Evolutionary conservation across 1,140 invertebrate genomes (phyloP).

Genomic region (Anoplophora glabripennis): DNA sequence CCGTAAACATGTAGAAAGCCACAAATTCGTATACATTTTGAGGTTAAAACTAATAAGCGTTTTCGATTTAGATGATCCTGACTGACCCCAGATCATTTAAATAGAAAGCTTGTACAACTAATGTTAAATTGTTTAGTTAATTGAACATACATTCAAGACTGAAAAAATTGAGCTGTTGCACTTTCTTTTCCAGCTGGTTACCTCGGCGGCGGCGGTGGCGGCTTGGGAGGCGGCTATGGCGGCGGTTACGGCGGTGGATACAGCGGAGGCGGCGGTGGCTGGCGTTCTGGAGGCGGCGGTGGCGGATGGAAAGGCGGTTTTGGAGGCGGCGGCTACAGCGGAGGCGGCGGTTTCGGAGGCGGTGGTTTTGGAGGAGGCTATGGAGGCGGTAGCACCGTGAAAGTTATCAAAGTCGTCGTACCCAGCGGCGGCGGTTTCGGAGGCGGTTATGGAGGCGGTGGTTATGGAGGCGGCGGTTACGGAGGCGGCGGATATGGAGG

Average conservation of each 20-base stretch:
- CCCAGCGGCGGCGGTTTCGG: constrained; percentile 22
- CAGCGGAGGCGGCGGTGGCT: constrained; percentile 5
- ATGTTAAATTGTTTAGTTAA: too few species aligned
- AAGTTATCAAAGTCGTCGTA: constrained; percentile 22
- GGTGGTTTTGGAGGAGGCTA: constrained; percentile 8
- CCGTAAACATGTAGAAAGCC: too few species aligned
- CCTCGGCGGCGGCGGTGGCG: constrained; percentile 9
- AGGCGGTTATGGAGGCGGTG: constrained; percentile 7
- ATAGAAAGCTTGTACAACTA: too few species aligned
- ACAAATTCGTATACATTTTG: too few species aligned
- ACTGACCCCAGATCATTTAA: too few species aligned
- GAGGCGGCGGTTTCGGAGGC: constrained; percentile 14
- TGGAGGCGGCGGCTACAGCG: constrained; percentile 21
- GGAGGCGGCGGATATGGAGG: constrained; percentile 13
- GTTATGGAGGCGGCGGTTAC: constrained; percentile 15
- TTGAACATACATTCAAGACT: too few species aligned
- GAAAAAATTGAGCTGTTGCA: too few species aligned
- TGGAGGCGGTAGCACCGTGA: constrained; percentile 17
- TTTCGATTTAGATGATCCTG: too few species aligned
- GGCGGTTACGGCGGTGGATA: constrained; percentile 10
- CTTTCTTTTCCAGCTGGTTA: not conserved
- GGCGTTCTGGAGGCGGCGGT: constrained; percentile 12
- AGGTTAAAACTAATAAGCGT: too few species aligned
- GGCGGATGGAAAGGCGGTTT: not conserved
- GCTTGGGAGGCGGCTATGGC: constrained; percentile 8